Percentiles rank a stretch among this genome's conserved stretches.
phyloP scores from a whole-genome alignment of 2,888 invertebrate genomes.

The Melanostoma scalare region DNA sequence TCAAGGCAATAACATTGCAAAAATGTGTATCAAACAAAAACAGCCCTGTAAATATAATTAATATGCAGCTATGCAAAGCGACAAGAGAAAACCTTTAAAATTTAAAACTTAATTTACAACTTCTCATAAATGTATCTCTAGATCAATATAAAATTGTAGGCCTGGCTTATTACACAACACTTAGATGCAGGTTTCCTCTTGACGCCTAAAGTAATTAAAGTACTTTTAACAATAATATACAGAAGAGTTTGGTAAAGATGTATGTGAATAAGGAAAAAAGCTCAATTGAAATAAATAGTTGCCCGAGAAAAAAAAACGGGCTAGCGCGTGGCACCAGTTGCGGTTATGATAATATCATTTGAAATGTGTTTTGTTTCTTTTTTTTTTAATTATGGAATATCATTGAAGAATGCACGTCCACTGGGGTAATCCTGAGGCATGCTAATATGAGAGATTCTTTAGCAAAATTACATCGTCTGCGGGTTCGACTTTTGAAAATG shows the following conservation, averaged over 20 bases:
- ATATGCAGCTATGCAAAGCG: not conserved
- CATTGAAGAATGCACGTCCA: slow-evolving; percentile 40
- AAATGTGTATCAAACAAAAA: slow-evolving; percentile 10
- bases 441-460: slow-evolving; percentile 38
- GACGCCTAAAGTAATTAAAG: slow-evolving; percentile 34
- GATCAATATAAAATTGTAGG: slow-evolving; percentile 2
- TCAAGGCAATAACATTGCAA: no score
- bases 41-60: slow-evolving; percentile 28
- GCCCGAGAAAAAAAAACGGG: not conserved
- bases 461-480: slow-evolving; percentile 30
- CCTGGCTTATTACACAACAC: slow-evolving; percentile 12
- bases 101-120: slow-evolving; percentile 15
- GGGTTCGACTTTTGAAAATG: slow-evolving; percentile 25
- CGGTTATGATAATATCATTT: slow-evolving; percentile 41
- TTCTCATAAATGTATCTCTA: not conserved
- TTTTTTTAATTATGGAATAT: slow-evolving; percentile 40
- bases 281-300: slow-evolving; percentile 35
- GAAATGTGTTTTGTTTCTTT: slow-evolving; percentile 14
- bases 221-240: slow-evolving; percentile 33
- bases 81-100: slow-evolving; percentile 20
- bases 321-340: slow-evolving; percentile 48
- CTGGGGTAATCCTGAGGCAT: slow-evolving; percentile 47
- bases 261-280: not conserved
- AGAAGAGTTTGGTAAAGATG: slow-evolving; percentile 14
- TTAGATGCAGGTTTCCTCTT: slow-evolving; percentile 13